Percentiles rank a stretch among this genome's conserved stretches.
Conservation (phyloP, 2,888 invertebrate genomes). For the Odontocolon sp. region DNA sequence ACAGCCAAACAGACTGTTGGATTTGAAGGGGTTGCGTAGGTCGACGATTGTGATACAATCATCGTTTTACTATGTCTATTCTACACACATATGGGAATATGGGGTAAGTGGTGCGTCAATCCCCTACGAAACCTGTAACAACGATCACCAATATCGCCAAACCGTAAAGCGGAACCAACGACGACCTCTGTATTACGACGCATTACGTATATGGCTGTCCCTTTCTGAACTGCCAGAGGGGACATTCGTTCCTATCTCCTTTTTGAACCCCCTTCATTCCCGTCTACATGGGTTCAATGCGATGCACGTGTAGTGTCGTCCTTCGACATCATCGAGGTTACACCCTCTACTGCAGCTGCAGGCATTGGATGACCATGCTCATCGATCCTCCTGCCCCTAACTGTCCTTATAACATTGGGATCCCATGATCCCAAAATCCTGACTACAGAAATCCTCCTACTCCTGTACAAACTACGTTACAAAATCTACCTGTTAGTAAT, state of each 20-base stretch:
- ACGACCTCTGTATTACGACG: constrained; percentile 37
- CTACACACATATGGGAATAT: constrained; percentile 14
- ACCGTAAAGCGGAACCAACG: constrained; percentile 25
- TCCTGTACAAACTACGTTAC: too few species aligned
- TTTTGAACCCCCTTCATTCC: not conserved
- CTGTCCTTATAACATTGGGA: too few species aligned
- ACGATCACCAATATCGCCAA: constrained; percentile 44
- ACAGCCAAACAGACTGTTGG: not conserved
- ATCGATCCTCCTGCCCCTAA: not conserved
- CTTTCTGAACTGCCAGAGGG: constrained; percentile 7
- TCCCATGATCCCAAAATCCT: too few species aligned
- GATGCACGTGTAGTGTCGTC: not conserved
- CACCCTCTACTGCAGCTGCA: too few species aligned
- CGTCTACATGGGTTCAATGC: not conserved
- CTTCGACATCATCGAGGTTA: constrained; percentile 17
- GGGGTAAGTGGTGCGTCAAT: constrained; percentile 26
- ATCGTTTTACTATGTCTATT: constrained; percentile 33
- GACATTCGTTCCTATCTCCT: constrained; percentile 7
- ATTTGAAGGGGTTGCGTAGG: constrained; percentile 12
- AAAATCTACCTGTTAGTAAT: too few species aligned
- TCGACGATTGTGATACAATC: constrained; percentile 41
- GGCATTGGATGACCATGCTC: too few species aligned
- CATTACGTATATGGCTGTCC: constrained; percentile 37
- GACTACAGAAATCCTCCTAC: too few species aligned
- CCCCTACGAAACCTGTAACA: constrained; percentile 6